Evolutionary conservation across 2,888 invertebrate genomes (phyloP).

Genomic region (Lithophane leautieri): DNA sequence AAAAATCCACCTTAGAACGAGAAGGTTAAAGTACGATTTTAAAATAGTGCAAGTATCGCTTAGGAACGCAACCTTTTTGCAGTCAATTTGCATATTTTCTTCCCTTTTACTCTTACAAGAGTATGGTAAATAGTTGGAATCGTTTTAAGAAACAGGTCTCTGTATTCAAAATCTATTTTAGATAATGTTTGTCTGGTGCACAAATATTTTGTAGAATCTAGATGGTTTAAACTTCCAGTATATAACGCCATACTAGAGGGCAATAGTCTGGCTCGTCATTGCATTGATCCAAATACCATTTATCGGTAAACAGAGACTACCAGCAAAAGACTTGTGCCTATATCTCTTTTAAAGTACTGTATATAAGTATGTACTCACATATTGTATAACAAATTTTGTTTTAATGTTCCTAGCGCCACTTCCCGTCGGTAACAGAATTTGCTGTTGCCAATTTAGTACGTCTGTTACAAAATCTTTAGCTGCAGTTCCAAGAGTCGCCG

Average conservation of each 20-base stretch:
- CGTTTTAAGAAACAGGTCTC: slow-evolving; percentile 52
- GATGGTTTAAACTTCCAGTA: not conserved
- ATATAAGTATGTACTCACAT: too few species aligned
- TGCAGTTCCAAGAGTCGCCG: not conserved
- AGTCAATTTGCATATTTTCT: slow-evolving; percentile 81
- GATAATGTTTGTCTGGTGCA: slow-evolving; percentile 39
- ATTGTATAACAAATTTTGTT: too few species aligned
- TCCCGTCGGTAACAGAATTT: not conserved
- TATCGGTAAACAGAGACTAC: not conserved
- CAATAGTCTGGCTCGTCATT: not conserved
- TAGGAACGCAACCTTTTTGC: slow-evolving; percentile 65
- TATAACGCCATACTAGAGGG: not conserved
- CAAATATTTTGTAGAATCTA: slow-evolving; percentile 27
- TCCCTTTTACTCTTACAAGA: slow-evolving; percentile 78
- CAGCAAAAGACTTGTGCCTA: too few species aligned
- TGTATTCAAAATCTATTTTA: slow-evolving; percentile 55
- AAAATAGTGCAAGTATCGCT: slow-evolving; percentile 6
- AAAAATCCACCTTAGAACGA: slow-evolving; percentile 30
- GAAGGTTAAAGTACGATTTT: slow-evolving; percentile 33
- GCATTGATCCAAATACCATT: not conserved
- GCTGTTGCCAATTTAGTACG: not conserved
- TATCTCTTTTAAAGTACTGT: too few species aligned
- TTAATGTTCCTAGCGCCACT: too few species aligned
- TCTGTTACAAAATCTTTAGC: not conserved
- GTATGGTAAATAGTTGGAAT: slow-evolving; percentile 71